Percentiles rank a stretch among this genome's conserved stretches.
Conservation (phyloP, 2,797 vertebrate species). For the Dipus sagitta region DNA sequence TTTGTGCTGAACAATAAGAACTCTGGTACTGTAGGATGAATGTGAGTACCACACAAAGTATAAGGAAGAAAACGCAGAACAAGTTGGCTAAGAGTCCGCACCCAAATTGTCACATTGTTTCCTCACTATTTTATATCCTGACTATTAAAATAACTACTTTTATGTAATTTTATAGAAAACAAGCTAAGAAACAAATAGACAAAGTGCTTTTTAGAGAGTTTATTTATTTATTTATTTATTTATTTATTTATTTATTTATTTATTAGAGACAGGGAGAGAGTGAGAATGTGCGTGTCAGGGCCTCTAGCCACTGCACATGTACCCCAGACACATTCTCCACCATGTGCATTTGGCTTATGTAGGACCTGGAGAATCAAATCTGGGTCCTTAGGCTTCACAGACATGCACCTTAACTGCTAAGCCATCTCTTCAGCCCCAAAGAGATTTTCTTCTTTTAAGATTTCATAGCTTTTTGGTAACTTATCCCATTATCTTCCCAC, state of each 20-base stretch:
- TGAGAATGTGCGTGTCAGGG: no score
- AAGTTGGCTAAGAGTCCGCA: background rate
- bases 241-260: no score
- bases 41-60: rapidly evolving
- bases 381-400: no score
- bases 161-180: background rate
- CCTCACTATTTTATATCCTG: background rate
- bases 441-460: background rate
- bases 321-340: no score
- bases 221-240: no score
- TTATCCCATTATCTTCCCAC: background rate
- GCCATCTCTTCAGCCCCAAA: no score
- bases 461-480: background rate
- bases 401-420: no score
- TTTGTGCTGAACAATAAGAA: background rate
- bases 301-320: no score
- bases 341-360: no score
- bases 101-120: background rate
- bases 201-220: background rate
- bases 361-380: no score
- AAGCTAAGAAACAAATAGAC: background rate
- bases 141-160: background rate
- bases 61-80: background rate
- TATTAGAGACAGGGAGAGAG: no score
- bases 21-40: background rate